Evolutionary conservation across 1,140 invertebrate genomes (phyloP).

Genomic region (Leucophenga varia): DNA sequence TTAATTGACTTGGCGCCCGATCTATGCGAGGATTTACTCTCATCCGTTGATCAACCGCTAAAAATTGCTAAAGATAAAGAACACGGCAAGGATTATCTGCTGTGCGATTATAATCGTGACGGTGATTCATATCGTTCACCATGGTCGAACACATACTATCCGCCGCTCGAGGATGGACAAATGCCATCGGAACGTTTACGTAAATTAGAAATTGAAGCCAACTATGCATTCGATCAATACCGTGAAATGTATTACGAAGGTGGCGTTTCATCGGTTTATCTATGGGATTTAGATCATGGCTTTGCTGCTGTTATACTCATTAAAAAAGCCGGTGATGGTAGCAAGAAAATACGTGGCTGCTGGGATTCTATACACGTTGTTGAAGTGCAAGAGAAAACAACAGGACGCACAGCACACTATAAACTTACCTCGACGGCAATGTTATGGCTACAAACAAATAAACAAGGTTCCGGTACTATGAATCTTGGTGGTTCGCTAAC

Average conservation of each 20-base stretch:
- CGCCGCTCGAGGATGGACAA: conserved; percentile 95
- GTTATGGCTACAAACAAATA: conserved; percentile 99
- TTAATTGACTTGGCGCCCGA: conserved; percentile 94
- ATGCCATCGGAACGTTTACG: conserved; percentile 96
- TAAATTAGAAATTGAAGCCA: conserved; percentile 96
- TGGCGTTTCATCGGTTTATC: conserved; percentile 97
- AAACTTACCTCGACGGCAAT: conserved; percentile 99
- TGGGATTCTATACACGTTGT: conserved; percentile 99
- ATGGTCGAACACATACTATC: conserved; percentile 99
- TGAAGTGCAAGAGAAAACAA: conserved; percentile 95
- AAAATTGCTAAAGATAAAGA: conserved; percentile 96
- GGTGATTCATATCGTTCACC: conserved; percentile 99
- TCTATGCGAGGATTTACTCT: conserved; percentile 95
- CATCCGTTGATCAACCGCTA: conserved; percentile 97
- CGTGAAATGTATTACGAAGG: conserved; percentile 99
- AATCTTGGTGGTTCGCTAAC: conserved; percentile 97
- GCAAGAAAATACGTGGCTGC: conserved; percentile 96
- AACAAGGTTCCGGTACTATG: conserved; percentile 95
- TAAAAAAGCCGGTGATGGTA: conserved; percentile 96
- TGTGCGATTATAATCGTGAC: conserved; percentile 99
- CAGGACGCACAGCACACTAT: conserved; percentile 93
- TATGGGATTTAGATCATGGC: conserved; percentile 98
- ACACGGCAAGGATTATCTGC: conserved; percentile 93
- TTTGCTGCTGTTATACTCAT: conserved; percentile 99
- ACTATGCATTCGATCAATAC: conserved; percentile 98